A percentile compares a stretch with the other conserved stretches of the same genome.
phyloP scores from a whole-genome alignment of 2,888 invertebrate species.

The Axea sp. region DNA sequence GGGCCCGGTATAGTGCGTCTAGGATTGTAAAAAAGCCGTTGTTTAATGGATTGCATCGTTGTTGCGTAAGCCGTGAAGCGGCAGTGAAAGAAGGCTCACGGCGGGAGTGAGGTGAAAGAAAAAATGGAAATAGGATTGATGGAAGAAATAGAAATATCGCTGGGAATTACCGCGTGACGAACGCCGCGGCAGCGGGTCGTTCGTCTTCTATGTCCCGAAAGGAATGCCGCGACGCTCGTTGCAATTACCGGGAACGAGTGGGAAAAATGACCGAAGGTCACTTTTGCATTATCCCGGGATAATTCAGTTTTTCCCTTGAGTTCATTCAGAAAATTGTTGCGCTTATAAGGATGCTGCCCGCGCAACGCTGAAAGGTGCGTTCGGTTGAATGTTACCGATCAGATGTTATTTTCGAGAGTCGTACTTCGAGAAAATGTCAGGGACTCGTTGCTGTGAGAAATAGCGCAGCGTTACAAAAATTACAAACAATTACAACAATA shows the following conservation, averaged over 20 bases:
- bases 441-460: background rate
- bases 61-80: background rate
- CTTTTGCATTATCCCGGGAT: conserved; percentile 12
- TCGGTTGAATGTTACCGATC: background rate
- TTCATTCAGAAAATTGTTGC: conserved; percentile 51
- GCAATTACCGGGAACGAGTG: conserved; percentile 38
- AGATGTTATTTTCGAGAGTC: conserved; percentile 2
- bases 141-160: conserved; percentile 31
- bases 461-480: too few species aligned
- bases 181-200: conserved; percentile 45
- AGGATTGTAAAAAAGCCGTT: too few species aligned
- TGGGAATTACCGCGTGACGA: conserved; percentile 51
- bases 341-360: conserved; percentile 26
- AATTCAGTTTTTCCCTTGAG: conserved; percentile 40
- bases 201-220: conserved; percentile 49
- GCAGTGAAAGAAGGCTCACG: conserved; percentile 23
- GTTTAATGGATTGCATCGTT: too few species aligned
- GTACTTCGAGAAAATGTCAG: conserved; percentile 13
- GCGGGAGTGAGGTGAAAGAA: conserved; percentile 1
- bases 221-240: conserved; percentile 47
- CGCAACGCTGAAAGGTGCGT: conserved; percentile 20
- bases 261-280: conserved; percentile 49
- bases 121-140: conserved; percentile 26
- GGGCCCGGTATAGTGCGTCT: too few species aligned
- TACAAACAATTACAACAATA: too few species aligned